Base-by-base conservation (phyloP, 2,113 vertebrate genomes). In the Ceyx margarethae region DNA sequence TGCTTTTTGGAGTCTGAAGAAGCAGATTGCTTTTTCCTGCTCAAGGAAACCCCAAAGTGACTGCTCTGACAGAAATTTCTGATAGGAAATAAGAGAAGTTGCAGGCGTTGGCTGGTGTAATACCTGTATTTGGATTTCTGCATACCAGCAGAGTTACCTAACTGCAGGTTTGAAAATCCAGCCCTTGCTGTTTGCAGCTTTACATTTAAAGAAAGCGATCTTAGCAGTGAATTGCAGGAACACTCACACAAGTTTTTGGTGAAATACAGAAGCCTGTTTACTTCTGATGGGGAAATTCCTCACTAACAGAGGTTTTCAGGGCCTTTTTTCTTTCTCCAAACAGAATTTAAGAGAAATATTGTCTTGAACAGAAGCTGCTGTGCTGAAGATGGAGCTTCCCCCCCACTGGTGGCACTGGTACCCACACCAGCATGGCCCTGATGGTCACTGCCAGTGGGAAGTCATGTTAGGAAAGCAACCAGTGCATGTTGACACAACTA, bases 71-170 rank as follows among this genome's bases (percentile, higher is more conserved):
- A 87, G 56, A 85, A 81, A 50, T 71, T 74, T 90, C 56, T 85
- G 76, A 51, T 93, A 85, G 76, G 45, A 85, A 90, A 37, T 43
- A 51, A 64, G 56, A 37, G 61, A 85, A 91, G 53, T 83, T 66
- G 72, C 72, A 90, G 65, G 45, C 37, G 2, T 75, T 93, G 87
- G 50, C 83, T 83, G 81, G 14, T 68, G 35, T 57, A 57, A 72
- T 92, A 93, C 76, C 71, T 90, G 53, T 89, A 45, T 89, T 90
- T 93, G 77, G 35, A 67, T 95, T 92, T 91, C 81, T 93, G 87
- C 89, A 87, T 93, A 60, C 80, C 80, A 72, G 3, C 0, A 64
- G 69, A 72, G 40, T 73, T 94, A 72, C 81, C 67, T 92, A 88
- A 91, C 73, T 66, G 78, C 0, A 73, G 66, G 56, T 90, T 80